A percentile compares a stretch with the other conserved stretches of the same genome.
Evolutionary conservation across 2,797 vertebrate species (phyloP).

Genomic region (Monodelphis domestica): DNA sequence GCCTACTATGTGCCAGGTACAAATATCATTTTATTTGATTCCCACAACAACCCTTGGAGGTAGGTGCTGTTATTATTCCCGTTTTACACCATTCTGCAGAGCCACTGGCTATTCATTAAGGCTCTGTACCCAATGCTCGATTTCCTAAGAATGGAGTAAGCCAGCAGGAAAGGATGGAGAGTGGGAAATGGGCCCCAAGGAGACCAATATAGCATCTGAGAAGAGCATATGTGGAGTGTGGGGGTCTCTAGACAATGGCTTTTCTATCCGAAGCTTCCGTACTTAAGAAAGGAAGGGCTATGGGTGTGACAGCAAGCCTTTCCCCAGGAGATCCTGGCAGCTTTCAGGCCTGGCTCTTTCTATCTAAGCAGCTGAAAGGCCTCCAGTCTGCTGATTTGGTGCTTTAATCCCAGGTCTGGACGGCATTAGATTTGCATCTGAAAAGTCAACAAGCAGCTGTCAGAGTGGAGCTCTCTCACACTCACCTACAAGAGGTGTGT

Average conservation of each 20-base stretch:
- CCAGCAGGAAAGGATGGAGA: neutral
- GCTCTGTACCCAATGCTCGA: neutral
- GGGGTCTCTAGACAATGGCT: constrained; percentile 6
- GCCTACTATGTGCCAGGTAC: neutral
- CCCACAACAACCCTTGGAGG: neutral
- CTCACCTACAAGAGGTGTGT: neutral
- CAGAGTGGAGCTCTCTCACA: neutral
- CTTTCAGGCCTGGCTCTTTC: constrained; percentile 11
- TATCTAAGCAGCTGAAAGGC: neutral
- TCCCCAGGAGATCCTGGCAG: constrained; percentile 14
- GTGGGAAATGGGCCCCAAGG: neutral
- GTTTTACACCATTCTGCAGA: neutral
- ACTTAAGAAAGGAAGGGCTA: constrained; percentile 45
- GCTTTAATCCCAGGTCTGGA: neutral
- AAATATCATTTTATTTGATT: neutral
- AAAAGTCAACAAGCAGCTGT: neutral
- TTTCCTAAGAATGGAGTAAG: neutral
- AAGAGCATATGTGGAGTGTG: constrained; percentile 4
- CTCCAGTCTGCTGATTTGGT: neutral
- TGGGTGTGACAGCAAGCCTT: neutral
- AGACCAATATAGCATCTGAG: neutral
- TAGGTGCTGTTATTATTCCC: neutral
- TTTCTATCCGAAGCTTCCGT: constrained; percentile 21
- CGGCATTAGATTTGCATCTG: neutral
- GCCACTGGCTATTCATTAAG: constrained; percentile 26